Evolutionary conservation across 2,888 invertebrate species (phyloP).

Genomic region (Lottia scabra): DNA sequence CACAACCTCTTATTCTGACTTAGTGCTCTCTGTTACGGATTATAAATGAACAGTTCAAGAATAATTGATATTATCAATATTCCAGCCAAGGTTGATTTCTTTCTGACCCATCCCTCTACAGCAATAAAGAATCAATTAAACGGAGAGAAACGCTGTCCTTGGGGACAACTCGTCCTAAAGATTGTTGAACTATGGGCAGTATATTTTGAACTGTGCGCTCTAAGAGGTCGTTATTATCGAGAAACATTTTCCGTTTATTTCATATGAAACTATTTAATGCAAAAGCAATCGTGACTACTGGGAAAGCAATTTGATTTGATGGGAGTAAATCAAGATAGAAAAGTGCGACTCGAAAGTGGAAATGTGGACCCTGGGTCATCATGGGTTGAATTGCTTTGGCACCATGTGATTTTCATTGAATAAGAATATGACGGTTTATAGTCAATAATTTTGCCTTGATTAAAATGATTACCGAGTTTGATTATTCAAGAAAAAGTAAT

Average conservation of each 20-base stretch:
- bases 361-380: not conserved
- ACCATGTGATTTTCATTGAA: too few species aligned
- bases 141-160: not conserved
- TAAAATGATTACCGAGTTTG: too few species aligned
- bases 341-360: not conserved
- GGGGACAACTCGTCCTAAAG: not conserved
- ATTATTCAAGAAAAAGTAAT: too few species aligned
- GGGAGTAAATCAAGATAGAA: not conserved
- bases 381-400: too few species aligned
- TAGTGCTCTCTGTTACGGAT: too few species aligned
- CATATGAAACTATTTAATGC: not conserved
- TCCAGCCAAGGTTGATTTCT: slow-evolving; percentile 8
- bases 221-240: not conserved
- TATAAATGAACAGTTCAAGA: too few species aligned
- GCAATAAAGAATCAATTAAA: not conserved
- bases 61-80: slow-evolving; percentile 24
- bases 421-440: too few species aligned
- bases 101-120: slow-evolving; percentile 6
- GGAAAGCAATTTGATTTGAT: not conserved
- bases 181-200: not conserved
- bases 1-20: too few species aligned
- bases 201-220: not conserved
- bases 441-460: too few species aligned
- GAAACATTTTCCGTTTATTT: not conserved
- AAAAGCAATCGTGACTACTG: not conserved